These are phyloP conservation scores for Lophura nycthemera DNA, from an alignment of 2,113 vertebrate genomes.

Conservation along the genomic window DNA sequence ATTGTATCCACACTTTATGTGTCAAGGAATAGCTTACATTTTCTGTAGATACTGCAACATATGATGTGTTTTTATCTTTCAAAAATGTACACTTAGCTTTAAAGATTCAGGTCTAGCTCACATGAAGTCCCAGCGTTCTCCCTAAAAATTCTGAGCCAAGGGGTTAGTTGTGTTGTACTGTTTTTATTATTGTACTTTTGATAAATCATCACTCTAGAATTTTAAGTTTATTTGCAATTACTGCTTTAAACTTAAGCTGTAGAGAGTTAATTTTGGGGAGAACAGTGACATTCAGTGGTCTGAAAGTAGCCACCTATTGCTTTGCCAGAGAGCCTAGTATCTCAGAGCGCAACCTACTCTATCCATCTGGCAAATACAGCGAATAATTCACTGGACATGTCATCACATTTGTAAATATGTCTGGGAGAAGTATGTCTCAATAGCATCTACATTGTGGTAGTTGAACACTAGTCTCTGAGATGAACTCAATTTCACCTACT, in stretches of 20 bases:
- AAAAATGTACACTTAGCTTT: not conserved
- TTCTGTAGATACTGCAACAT: not conserved
- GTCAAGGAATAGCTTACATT: not conserved
- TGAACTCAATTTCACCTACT: not conserved
- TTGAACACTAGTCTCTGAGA: not conserved
- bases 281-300: not conserved
- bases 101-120: not conserved
- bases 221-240: not conserved
- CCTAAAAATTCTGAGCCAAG: not conserved
- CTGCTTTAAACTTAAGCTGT: not conserved
- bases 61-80: not conserved
- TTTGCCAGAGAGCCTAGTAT: not conserved
- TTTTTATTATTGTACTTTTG: not conserved
- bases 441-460: not conserved
- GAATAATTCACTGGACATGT: not conserved
- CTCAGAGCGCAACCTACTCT: not conserved
- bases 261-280: not conserved
- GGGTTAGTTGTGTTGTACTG: rapidly evolving
- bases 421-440: not conserved
- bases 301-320: not conserved
- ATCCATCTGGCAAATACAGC: not conserved
- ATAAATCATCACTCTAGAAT: not conserved
- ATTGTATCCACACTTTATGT: not conserved
- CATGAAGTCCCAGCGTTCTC: not conserved
- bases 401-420: not conserved